These are phyloP conservation scores for Xiphydria camelus DNA, from an alignment of 2,888 invertebrate species.

Conservation along the genomic window DNA sequence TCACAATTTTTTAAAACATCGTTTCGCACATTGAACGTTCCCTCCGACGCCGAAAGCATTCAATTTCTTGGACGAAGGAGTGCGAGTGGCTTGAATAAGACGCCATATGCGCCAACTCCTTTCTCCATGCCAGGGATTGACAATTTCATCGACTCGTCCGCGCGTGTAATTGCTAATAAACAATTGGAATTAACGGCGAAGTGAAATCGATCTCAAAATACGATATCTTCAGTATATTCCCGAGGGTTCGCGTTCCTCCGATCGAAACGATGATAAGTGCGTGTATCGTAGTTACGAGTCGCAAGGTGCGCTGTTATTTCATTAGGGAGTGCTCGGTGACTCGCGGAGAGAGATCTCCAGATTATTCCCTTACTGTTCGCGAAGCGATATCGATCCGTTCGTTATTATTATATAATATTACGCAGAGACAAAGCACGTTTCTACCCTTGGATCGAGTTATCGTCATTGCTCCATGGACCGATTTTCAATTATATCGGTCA, in stretches of 20 bases:
- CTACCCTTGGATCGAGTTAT: too few species aligned
- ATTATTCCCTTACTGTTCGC: too few species aligned
- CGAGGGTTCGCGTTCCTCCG: not conserved
- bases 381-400: too few species aligned
- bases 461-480: too few species aligned
- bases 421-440: too few species aligned
- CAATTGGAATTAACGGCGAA: constrained; percentile 4
- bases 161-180: constrained; percentile 10
- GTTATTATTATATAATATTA: too few species aligned
- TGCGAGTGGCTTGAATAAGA: not conserved
- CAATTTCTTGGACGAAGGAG: not conserved
- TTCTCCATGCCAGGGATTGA: not conserved
- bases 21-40: not conserved
- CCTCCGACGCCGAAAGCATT: not conserved
- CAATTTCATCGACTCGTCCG: constrained; percentile 6
- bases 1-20: not conserved
- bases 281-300: not conserved
- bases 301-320: not conserved
- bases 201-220: constrained; percentile 5
- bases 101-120: not conserved
- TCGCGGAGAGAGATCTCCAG: too few species aligned
- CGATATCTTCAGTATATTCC: not conserved
- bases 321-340: not conserved
- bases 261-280: not conserved
- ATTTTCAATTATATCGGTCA: too few species aligned